These are phyloP conservation scores for Cheirogaleus major DNA, from an alignment of 2,797 vertebrate genomes.

Conservation along the genomic window DNA sequence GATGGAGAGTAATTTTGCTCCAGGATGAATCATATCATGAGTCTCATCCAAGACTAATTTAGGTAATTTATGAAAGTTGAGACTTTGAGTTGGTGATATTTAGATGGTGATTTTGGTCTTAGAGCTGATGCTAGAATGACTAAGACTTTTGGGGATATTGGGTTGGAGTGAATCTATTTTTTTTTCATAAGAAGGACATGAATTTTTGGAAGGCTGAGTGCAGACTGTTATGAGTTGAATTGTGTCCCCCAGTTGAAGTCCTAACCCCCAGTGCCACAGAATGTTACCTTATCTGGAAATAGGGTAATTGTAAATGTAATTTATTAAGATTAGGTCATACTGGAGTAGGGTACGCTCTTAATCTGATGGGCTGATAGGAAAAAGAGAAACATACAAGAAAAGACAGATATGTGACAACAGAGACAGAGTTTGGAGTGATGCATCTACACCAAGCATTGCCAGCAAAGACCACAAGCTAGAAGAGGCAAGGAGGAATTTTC, in stretches of 20 bases:
- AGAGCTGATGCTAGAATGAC: background rate
- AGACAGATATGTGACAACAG: background rate
- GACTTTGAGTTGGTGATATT: background rate
- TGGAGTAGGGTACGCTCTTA: background rate
- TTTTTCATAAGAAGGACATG: background rate
- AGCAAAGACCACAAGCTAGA: background rate
- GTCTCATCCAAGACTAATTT: background rate
- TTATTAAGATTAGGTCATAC: background rate
- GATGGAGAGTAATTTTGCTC: background rate
- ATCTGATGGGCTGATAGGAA: background rate
- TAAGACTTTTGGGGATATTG: background rate
- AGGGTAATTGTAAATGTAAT: background rate
- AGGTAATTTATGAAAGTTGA: background rate
- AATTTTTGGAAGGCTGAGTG: background rate
- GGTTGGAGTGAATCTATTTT: background rate
- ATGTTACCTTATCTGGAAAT: background rate
- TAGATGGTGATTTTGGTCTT: background rate
- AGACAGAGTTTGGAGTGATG: background rate
- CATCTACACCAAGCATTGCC: background rate
- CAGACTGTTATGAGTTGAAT: background rate
- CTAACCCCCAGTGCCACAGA: background rate
- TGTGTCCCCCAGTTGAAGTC: background rate
- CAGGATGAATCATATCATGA: background rate
- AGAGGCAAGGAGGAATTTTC: background rate
- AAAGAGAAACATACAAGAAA: background rate